These are phyloP conservation scores for Tachina grossa DNA, from an alignment of 2,888 invertebrate genomes.

Conservation along the genomic window DNA sequence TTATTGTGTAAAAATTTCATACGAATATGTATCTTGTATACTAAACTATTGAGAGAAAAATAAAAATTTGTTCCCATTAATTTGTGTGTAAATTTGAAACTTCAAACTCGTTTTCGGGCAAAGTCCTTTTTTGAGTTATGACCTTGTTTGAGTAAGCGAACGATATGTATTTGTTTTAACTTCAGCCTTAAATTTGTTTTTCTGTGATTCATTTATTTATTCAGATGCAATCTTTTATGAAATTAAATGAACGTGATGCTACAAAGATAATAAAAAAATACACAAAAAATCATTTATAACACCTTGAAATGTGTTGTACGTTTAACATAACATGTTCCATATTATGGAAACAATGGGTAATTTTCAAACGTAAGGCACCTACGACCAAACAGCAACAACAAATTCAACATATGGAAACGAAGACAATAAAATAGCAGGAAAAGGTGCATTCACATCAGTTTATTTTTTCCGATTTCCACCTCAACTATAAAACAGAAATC, in stretches of 20 bases:
- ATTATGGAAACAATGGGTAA: too few species aligned
- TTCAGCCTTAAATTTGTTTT: background rate
- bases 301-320: constrained; percentile 52
- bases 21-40: too few species aligned
- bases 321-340: too few species aligned
- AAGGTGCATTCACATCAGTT: background rate
- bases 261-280: constrained; percentile 43
- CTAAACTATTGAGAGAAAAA: too few species aligned
- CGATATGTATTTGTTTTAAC: background rate
- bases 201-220: constrained; percentile 11
- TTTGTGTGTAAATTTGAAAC: too few species aligned
- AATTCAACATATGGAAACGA: constrained; percentile 46
- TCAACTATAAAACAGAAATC: constrained; percentile 12
- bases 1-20: too few species aligned
- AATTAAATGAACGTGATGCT: constrained; percentile 50
- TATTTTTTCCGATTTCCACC: constrained; percentile 19
- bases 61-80: too few species aligned
- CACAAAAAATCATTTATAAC: constrained; percentile 26
- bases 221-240: background rate
- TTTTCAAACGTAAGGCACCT: too few species aligned
- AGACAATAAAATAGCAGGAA: background rate
- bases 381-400: constrained; percentile 27
- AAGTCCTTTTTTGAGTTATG: too few species aligned
- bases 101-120: too few species aligned
- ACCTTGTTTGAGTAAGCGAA: too few species aligned